Conservation (phyloP, 2,888 invertebrate genomes). For the Cordilura impudica region DNA sequence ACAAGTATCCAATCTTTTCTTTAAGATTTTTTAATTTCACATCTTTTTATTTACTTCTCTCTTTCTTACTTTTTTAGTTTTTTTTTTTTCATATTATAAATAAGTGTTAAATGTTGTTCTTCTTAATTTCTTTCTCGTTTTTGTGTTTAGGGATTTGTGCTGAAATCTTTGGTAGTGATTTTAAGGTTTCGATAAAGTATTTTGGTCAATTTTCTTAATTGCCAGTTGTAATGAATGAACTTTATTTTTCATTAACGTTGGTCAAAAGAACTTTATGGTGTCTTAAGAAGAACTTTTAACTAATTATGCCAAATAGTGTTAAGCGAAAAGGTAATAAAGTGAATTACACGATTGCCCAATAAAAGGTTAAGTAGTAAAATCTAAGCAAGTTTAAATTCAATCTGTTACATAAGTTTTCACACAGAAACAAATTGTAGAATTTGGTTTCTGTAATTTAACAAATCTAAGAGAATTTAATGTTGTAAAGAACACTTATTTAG, state of each 20-base stretch:
- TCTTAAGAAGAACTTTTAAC: neutral
- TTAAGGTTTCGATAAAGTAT: constrained; percentile 36
- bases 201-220: constrained; percentile 50
- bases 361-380: no score
- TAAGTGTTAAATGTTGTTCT: constrained; percentile 35
- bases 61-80: neutral
- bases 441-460: no score
- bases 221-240: constrained; percentile 31
- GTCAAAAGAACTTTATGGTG: neutral
- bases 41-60: neutral
- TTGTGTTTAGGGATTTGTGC: constrained; percentile 8
- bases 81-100: neutral
- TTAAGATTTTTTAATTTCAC: neutral
- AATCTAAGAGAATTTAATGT: no score
- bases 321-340: neutral
- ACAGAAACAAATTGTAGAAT: no score
- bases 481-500: no score
- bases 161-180: constrained; percentile 34
- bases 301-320: neutral
- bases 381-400: no score
- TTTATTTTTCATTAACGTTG: neutral
- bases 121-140: constrained; percentile 14
- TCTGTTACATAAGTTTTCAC: no score
- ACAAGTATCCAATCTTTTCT: neutral
- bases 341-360: no score